phyloP scores from a whole-genome alignment of 2,888 invertebrate genomes.

The Microchrysa polita region DNA sequence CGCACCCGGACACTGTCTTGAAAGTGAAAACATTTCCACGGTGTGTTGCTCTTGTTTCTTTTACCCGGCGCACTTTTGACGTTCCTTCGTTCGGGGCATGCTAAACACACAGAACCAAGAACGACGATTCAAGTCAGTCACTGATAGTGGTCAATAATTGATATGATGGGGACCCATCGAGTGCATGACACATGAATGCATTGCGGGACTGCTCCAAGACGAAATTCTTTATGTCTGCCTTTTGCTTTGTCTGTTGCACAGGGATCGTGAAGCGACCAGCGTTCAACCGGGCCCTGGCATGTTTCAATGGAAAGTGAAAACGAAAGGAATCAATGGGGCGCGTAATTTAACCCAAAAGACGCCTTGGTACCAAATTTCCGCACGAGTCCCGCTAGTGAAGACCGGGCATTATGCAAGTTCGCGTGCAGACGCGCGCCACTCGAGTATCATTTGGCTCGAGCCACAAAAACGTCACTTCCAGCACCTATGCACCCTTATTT shows the following conservation, averaged over 20 bases:
- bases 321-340: neutral
- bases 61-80: constrained; percentile 10
- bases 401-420: constrained; percentile 25
- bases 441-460: neutral
- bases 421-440: constrained; percentile 3
- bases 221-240: neutral
- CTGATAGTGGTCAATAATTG: too few species aligned
- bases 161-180: too few species aligned
- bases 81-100: neutral
- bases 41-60: neutral
- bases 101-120: neutral
- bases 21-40: constrained; percentile 39
- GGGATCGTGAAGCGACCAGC: neutral
- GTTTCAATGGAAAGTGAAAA: constrained; percentile 15
- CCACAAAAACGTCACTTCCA: neutral
- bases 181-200: constrained; percentile 20
- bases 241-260: neutral
- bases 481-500: neutral
- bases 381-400: neutral
- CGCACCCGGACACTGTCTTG: constrained; percentile 14
- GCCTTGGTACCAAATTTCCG: neutral
- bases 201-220: neutral
- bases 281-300: neutral
- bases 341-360: neutral
- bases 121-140: neutral